A percentile compares a stretch with the other conserved stretches of the same genome.
Evolutionary conservation across 2,113 vertebrate genomes (phyloP).

Genomic region (Zootoca vivipara): DNA sequence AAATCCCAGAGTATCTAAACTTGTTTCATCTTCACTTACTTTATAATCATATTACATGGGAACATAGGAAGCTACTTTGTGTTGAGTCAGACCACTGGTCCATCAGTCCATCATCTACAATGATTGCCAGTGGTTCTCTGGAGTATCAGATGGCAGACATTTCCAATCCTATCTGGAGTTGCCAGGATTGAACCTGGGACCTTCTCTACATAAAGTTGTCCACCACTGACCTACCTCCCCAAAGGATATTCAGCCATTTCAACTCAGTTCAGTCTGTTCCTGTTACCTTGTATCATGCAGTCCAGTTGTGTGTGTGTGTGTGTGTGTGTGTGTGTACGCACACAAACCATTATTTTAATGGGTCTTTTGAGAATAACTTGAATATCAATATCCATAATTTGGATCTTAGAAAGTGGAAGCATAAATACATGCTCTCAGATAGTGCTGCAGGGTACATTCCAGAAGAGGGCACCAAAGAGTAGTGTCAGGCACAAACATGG

Average conservation of each 20-base stretch:
- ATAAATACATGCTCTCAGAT: fast-evolving
- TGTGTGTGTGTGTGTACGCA: too few species aligned
- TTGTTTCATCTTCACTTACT: background rate
- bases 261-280: background rate
- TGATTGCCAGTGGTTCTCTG: too few species aligned
- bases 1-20: too few species aligned
- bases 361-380: background rate
- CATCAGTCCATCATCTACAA: too few species aligned
- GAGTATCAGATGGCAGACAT: too few species aligned
- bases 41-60: background rate
- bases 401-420: background rate
- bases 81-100: too few species aligned
- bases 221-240: too few species aligned
- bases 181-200: too few species aligned
- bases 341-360: too few species aligned
- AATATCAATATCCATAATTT: background rate
- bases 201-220: too few species aligned
- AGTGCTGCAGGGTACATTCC: conserved; percentile 1
- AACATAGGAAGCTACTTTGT: too few species aligned
- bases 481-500: fast-evolving
- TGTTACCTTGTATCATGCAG: background rate
- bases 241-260: background rate
- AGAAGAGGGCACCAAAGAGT: conserved; percentile 63
- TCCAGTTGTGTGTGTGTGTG: background rate
- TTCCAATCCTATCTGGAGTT: too few species aligned